Evolutionary conservation across 37 sponge, comb jelly and placozoan genomes (phyloP), one percentile per base, ranked within the genome.

Genomic region (Hormiphora californensis): DNA sequence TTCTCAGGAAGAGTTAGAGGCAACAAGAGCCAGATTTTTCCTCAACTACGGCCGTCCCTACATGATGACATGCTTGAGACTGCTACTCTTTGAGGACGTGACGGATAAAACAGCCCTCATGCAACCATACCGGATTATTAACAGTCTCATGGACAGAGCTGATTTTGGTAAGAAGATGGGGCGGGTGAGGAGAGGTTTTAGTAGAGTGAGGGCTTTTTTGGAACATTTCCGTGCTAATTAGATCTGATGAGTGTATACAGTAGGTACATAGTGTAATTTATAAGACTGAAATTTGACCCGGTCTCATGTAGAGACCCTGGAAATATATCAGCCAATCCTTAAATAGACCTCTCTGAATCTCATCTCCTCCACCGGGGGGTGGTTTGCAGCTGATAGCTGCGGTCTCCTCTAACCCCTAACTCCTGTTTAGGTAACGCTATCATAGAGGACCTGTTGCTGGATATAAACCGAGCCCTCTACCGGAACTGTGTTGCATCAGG

Each of bases 81-180:
- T 43, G 46, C 40, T 73, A 46, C 44, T 73, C 30, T 73, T 43
- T 39, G 81, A 43, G 41, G 44, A 41, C 44, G 43, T 43, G 4
- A 28, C 7, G 23, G 81, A 73, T 21, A 73, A 73, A 46, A 73
- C 12, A 4, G 9, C 43, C 7, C 39, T 73, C 8, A 27, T 73
- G 27, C 81, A 73, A 30, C 81, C 81, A 23, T 73, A 73, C 81
- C 9, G 81, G 44, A 73, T 73, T 46, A 73, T 73, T n/a, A 73
- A 73, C 46, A 73, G 81, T 41, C 81, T 73, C 46, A 73, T 73
- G 81, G 81, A 73, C 46, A 73, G 81, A 33, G 46, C 40, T 43
- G 81, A 73, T 46, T 73, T 73, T 28, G 81, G 81, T 73, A 4
- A 39, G 67, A 15, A 7, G 62, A 15, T 46, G 51, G 51, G n/a